Conservation (phyloP, 1,140 invertebrate genomes). For the Globodera ellingtonae region DNA sequence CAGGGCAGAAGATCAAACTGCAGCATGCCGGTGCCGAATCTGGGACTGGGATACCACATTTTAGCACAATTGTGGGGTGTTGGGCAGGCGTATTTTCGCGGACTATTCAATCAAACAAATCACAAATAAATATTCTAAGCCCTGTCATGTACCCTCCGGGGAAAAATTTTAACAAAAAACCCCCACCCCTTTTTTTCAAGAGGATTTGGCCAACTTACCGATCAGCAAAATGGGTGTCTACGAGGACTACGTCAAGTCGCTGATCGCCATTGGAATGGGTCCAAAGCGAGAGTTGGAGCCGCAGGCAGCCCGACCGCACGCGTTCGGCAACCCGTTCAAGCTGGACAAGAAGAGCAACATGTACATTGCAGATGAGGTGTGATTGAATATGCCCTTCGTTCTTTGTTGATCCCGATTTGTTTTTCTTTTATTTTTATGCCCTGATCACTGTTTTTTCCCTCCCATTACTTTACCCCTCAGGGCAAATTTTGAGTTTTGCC, state of each 20-base stretch:
- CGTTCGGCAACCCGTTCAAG: constrained; percentile 65
- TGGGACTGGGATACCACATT: too few species aligned
- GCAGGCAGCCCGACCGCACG: constrained; percentile 46
- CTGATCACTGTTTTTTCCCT: too few species aligned
- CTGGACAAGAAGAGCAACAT: constrained; percentile 57
- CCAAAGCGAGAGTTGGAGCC: constrained; percentile 59
- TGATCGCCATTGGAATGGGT: constrained; percentile 50
- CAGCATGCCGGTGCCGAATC: constrained; percentile 75
- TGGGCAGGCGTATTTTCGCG: too few species aligned
- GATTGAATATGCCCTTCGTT: neutral
- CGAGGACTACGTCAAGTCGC: constrained; percentile 52
- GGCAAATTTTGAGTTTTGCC: too few species aligned
- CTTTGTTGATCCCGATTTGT: neutral
- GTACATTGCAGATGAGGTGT: constrained; percentile 55
- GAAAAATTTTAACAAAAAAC: too few species aligned
- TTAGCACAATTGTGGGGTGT: too few species aligned
- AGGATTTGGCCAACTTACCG: constrained; percentile 58
- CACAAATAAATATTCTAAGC: too few species aligned
- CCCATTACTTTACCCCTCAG: too few species aligned
- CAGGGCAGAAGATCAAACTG: constrained; percentile 69
- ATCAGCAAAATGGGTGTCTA: constrained; percentile 60
- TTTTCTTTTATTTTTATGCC: neutral
- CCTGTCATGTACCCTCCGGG: too few species aligned
- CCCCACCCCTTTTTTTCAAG: constrained; percentile 44
- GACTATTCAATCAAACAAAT: too few species aligned